Evolutionary conservation across 2,888 invertebrate genomes (phyloP).

Genomic region (Eristalis tenax): DNA sequence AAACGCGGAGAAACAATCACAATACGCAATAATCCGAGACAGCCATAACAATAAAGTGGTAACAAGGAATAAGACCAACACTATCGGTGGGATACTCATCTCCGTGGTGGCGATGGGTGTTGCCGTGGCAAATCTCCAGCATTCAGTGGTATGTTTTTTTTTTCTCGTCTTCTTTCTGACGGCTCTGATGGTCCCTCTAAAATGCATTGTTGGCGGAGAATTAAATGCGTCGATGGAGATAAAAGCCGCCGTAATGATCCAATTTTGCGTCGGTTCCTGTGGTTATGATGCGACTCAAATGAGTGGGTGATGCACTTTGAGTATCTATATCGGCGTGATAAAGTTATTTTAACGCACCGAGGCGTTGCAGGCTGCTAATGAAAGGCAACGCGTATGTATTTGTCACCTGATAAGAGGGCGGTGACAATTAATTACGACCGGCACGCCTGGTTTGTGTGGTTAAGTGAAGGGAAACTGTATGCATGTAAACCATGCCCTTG

Average conservation of each 20-base stretch:
- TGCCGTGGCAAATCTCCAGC: neutral
- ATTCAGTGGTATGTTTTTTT: conserved; percentile 19
- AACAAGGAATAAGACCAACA: conserved; percentile 46
- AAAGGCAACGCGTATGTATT: neutral
- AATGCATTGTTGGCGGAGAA: conserved; percentile 52
- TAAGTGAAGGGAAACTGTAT: neutral
- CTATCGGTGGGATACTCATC: conserved; percentile 44
- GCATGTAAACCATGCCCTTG: too few relatives aligned
- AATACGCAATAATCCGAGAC: conserved; percentile 58
- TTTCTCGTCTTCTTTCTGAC: neutral
- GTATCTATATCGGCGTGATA: conserved; percentile 45
- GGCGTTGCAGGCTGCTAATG: neutral
- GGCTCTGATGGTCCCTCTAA: conserved; percentile 16
- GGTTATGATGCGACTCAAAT: conserved; percentile 46
- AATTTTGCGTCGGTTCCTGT: conserved; percentile 44
- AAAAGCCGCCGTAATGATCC: conserved; percentile 58
- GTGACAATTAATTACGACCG: neutral
- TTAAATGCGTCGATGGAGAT: conserved; percentile 63
- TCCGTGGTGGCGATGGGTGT: conserved; percentile 5
- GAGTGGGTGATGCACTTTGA: conserved; percentile 55
- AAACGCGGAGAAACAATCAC: conserved; percentile 61
- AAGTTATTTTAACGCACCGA: conserved; percentile 24
- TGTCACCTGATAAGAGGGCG: neutral
- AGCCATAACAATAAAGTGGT: conserved; percentile 68
- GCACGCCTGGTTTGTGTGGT: neutral